Percentiles rank a stretch among this genome's conserved stretches.
phyloP scores from a whole-genome alignment of 2,113 vertebrate species.

The Cyprinodon variegatus region DNA sequence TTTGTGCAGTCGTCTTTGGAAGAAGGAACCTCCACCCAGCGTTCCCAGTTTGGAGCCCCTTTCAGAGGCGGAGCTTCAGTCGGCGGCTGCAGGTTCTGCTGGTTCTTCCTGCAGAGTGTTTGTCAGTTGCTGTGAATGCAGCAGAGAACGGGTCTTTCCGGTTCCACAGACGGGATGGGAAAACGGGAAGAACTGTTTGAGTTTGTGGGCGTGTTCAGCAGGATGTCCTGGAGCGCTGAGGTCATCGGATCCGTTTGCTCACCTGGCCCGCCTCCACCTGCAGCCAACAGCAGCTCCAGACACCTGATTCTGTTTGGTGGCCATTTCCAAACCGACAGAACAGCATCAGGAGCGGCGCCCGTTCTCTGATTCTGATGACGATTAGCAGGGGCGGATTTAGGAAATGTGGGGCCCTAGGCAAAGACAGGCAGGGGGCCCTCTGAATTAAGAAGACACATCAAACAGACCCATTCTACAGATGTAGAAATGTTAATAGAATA shows the following conservation, averaged over 20 bases:
- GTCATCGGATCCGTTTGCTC: background rate
- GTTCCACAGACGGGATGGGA: background rate
- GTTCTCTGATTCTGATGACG: too few relatives aligned
- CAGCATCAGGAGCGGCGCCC: background rate
- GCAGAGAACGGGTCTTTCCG: background rate
- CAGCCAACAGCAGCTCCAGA: background rate
- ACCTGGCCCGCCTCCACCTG: background rate
- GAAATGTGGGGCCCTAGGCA: too few relatives aligned
- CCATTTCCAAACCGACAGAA: background rate
- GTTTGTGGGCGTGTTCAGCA: slow-evolving; percentile 24
- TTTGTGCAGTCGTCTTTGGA: too few relatives aligned
- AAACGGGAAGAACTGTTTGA: background rate
- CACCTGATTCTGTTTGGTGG: too few relatives aligned
- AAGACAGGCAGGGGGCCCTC: too few relatives aligned
- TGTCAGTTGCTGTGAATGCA: background rate
- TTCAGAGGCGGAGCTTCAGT: too few relatives aligned
- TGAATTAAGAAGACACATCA: too few relatives aligned
- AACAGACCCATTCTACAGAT: too few relatives aligned
- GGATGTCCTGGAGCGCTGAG: slow-evolving; percentile 51
- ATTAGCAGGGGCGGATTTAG: too few relatives aligned
- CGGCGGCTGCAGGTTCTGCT: background rate
- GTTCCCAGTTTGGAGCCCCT: background rate
- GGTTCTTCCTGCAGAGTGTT: background rate
- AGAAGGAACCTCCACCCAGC: background rate
- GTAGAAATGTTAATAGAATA: too few relatives aligned